phyloP scores from a whole-genome alignment of 1,140 invertebrate genomes.

The Pseudoatta argentina region DNA sequence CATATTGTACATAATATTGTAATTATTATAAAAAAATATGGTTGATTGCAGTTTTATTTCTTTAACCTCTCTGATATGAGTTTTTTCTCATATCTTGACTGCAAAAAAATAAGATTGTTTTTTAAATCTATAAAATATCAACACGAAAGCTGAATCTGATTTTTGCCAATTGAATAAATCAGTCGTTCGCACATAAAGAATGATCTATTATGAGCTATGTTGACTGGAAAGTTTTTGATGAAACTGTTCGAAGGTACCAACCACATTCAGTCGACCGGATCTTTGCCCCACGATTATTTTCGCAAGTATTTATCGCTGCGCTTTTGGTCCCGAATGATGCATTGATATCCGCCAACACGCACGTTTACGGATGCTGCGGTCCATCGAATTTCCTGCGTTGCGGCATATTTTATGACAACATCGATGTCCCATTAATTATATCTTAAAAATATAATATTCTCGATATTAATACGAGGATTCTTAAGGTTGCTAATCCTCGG shows the following conservation, averaged over 20 bases:
- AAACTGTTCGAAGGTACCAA: constrained; percentile 39
- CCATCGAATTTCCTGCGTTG: constrained; percentile 39
- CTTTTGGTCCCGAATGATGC: constrained; percentile 60
- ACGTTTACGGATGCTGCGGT: constrained; percentile 26
- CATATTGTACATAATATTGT: neutral
- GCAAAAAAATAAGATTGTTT: neutral
- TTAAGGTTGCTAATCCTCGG: neutral
- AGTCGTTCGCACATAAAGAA: neutral
- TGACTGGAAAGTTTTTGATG: constrained; percentile 49
- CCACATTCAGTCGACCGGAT: constrained; percentile 55
- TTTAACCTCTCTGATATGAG: neutral
- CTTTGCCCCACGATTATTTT: constrained; percentile 53
- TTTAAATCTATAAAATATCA: neutral
- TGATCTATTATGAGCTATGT: constrained; percentile 38
- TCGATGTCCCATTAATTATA: constrained; percentile 24
- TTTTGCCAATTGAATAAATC: neutral
- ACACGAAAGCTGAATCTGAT: neutral
- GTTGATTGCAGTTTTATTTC: neutral
- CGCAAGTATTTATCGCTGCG: constrained; percentile 70
- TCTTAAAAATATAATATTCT: constrained; percentile 14
- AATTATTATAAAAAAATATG: neutral
- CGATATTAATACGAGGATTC: neutral
- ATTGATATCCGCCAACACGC: constrained; percentile 57
- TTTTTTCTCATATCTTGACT: neutral
- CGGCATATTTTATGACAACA: constrained; percentile 23